phyloP scores from a whole-genome alignment of 2,113 vertebrate species.

The Phylloscopus whistleri region DNA sequence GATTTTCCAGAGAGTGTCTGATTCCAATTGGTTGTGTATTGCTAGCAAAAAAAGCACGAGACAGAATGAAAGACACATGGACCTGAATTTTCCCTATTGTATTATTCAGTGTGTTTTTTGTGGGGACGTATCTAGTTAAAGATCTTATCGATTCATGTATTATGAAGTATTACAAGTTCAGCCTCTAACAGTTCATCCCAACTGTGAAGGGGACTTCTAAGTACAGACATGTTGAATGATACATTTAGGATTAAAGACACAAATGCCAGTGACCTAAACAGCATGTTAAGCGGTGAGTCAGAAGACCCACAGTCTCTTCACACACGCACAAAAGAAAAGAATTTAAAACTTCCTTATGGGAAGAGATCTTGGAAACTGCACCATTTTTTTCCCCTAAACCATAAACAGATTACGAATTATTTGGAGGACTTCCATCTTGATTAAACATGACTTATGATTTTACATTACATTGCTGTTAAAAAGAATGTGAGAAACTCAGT shows the following conservation, averaged over 20 bases:
- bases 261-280: neutral
- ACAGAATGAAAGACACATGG: neutral
- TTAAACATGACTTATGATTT: neutral
- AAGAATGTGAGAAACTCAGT: neutral
- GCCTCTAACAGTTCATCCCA: neutral
- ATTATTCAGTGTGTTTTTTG: neutral
- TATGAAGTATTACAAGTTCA: neutral
- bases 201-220: neutral
- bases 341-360: neutral
- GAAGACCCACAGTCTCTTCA: neutral
- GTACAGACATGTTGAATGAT: neutral
- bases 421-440: neutral
- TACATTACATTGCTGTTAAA: neutral
- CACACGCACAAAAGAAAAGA: neutral
- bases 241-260: neutral
- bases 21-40: neutral
- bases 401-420: neutral
- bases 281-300: fast-evolving
- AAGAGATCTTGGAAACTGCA: neutral
- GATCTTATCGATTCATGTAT: neutral
- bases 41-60: neutral
- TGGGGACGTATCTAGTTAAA: neutral
- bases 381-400: neutral
- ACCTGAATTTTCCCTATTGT: neutral
- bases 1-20: neutral